Base-by-base conservation (phyloP, 2,888 invertebrate species). In the Scaptomyza tumidula region DNA sequence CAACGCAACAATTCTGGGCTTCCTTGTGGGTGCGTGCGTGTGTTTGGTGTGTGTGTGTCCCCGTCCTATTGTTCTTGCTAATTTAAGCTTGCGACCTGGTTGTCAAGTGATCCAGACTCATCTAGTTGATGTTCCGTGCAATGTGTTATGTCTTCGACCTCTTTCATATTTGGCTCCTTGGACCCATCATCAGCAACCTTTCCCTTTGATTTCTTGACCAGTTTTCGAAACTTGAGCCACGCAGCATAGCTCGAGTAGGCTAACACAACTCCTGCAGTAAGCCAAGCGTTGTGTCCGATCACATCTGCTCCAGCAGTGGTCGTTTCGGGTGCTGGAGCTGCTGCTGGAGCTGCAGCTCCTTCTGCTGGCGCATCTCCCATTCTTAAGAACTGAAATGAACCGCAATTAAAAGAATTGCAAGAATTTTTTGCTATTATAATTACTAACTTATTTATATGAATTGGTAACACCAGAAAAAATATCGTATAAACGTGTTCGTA, bases 181-280 rank as follows among this genome's bases (percentile, higher is more conserved):
- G 41, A 1, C 16, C 14, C 41, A 16, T 13, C 41, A 16, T 16
- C 6, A 0, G n/a, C 35, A 11, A 0, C 11, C 33, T 37, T 16
- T 39, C 10, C 5, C 3, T 33, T 19, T 1, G 13, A 13, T 3
- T 35, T 35, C 5, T n/a, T 41, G 4, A 13, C 13, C 11, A 68
- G 54, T 1, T 54, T 44, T 0, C 64, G 45, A 3, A 79, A 24
- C 61, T 78, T 77, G 11, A 54, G 11, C 80, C 78, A 83, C 29
- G 83, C 10, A 4, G 66, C 78, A 11, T 54, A 45, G 19, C 61
- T 55, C 0, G 75, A 29, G 11, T 67, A 80, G 7, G 53, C 3
- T 4, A 66, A 35, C 3, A 78, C 84, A 0, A 59, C 65, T 2
- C 79, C 76, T 0, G 76, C 79, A 1, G 66, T 41, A 0, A 80